Percentiles rank a stretch among this genome's conserved stretches.
Evolutionary conservation across 2,113 vertebrate species (phyloP).

Genomic region (Oreochromis niloticus): DNA sequence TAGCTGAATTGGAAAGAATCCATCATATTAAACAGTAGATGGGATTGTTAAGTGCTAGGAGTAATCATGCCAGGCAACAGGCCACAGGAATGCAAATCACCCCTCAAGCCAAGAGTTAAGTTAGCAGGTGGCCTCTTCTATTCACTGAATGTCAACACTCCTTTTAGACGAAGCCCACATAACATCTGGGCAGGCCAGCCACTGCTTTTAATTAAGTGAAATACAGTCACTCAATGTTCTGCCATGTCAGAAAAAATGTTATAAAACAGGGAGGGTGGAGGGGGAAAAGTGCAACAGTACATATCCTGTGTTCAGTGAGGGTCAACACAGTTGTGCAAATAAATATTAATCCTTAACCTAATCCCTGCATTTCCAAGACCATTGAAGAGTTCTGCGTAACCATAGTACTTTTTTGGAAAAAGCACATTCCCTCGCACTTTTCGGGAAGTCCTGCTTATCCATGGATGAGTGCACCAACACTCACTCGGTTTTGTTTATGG

Average conservation of each 20-base stretch:
- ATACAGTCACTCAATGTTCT: constrained; percentile 76
- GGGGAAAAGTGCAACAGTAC: constrained; percentile 63
- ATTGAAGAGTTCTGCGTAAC: constrained; percentile 54
- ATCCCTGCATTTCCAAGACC: constrained; percentile 71
- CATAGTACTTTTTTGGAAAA: constrained; percentile 37
- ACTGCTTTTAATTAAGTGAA: constrained; percentile 89
- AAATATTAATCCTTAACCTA: constrained; percentile 75
- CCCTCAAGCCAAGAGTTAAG: constrained; percentile 79
- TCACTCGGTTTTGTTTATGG: constrained; percentile 5
- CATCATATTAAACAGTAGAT: constrained; percentile 85
- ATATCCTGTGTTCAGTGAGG: constrained; percentile 72
- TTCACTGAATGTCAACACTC: constrained; percentile 85
- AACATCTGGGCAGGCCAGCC: constrained; percentile 80
- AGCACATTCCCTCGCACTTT: constrained; percentile 2
- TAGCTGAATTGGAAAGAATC: constrained; percentile 79
- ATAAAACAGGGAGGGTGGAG: constrained; percentile 37
- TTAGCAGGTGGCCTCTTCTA: constrained; percentile 91
- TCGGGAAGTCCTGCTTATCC: constrained; percentile 7
- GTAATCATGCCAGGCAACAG: constrained; percentile 86
- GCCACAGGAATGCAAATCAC: constrained; percentile 96
- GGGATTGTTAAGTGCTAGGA: constrained; percentile 83
- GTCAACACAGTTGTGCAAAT: constrained; percentile 80
- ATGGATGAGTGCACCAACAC: neutral
- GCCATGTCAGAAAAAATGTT: constrained; percentile 54
- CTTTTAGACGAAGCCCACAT: constrained; percentile 77